Evolutionary conservation across 2,888 invertebrate species (phyloP).

Genomic region (Chorisops tibialis): DNA sequence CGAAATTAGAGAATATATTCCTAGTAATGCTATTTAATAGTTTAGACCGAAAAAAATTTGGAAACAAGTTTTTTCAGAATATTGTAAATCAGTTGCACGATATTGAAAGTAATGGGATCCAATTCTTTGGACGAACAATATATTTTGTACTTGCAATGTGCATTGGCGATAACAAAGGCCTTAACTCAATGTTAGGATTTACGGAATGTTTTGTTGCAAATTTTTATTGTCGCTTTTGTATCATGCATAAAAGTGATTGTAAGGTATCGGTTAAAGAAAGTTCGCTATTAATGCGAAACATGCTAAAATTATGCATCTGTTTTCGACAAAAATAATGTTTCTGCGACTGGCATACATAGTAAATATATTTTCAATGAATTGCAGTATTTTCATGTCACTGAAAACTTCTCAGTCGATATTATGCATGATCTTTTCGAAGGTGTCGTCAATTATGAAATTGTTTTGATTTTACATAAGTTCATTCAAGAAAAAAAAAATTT

Average conservation of each 20-base stretch:
- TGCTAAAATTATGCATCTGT: too few relatives aligned
- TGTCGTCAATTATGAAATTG: too few relatives aligned
- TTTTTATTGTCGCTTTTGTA: constrained; percentile 32
- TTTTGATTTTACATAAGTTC: too few relatives aligned
- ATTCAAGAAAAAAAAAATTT: too few relatives aligned
- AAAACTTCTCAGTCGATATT: too few relatives aligned
- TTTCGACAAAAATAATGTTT: too few relatives aligned
- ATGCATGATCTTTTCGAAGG: too few relatives aligned
- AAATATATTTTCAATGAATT: too few relatives aligned
- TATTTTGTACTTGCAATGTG: constrained; percentile 34
- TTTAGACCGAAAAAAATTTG: constrained; percentile 23
- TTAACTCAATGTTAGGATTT: constrained; percentile 35
- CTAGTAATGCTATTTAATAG: constrained; percentile 26
- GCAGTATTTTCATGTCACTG: too few relatives aligned
- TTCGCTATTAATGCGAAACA: too few relatives aligned
- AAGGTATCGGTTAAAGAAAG: too few relatives aligned
- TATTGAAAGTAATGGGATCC: constrained; percentile 9
- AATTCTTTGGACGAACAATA: constrained; percentile 12
- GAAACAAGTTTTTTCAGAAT: constrained; percentile 23
- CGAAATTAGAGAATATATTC: constrained; percentile 14
- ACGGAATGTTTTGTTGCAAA: constrained; percentile 34
- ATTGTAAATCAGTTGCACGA: constrained; percentile 15
- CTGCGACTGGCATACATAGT: too few relatives aligned
- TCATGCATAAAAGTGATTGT: constrained; percentile 17
- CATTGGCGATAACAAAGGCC: constrained; percentile 35